Base-by-base conservation (phyloP, 1,140 invertebrate genomes). In the Papilio machaon region DNA sequence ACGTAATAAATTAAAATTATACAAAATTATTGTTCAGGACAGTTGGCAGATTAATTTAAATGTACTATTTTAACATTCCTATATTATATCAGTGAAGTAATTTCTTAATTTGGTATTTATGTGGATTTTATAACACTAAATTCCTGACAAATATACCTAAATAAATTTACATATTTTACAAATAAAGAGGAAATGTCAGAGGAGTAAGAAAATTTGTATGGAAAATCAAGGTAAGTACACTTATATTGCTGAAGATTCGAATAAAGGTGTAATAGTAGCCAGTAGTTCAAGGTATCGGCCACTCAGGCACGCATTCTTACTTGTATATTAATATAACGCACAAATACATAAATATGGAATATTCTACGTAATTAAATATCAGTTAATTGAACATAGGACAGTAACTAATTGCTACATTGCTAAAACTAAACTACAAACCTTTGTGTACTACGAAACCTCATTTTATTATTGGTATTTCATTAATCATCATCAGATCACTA, bases 231-330 rank as follows among this genome's bases (percentile, higher is more conserved):
- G 76, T 43, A 58, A 43, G 15, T 78, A 78, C 15, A 78, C 38
- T 60, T 78, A 23, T 78, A 60, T 58, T 58, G 17, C 76, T 78
- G 54, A 78, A 78, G 76, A 78, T 78, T 60, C 76, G 60, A 78
- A 78, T 78, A 19, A 78, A 78, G 76, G 76, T 78, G 76, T 58
- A 78, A 78, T 58, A 78, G 75, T 78, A 78, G 75, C 75, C 35
- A 78, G 52, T 78, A 54, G 75, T 78, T 78, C 75, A 78, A 78
- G 75, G 75, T 58, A 38, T 30, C 52, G 19, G n/a, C 30, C 52
- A 60, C 13, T 35, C 75, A 78, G 75, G 60, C 52, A 78, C 75
- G 75, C 30, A 78, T 60, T 78, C 75, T 35, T 78, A 38, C 17
- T 23, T 10, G 0, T 78, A 15, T 60, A 60, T 30, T 54, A 60